Percentiles rank a stretch among this genome's conserved stretches.
These are phyloP conservation scores for Mesembrinibis cayennensis DNA, from an alignment of 2,113 vertebrate genomes.

Conservation along the genomic window DNA sequence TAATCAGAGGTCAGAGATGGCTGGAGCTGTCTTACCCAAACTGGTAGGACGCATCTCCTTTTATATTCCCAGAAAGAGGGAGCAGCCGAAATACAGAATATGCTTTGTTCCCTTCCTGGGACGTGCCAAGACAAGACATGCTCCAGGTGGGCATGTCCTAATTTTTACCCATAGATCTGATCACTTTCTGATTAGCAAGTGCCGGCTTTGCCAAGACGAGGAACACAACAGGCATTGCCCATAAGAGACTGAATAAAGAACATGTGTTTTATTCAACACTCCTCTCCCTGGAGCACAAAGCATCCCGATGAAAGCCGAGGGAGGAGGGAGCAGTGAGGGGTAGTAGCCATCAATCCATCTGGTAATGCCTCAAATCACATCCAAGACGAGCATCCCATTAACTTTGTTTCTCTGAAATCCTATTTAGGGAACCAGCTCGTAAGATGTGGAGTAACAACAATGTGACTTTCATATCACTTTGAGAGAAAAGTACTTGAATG, in stretches of 20 bases:
- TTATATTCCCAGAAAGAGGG: neutral
- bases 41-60: neutral
- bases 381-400: neutral
- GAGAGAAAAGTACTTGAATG: conserved; percentile 15
- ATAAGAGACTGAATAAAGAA: neutral
- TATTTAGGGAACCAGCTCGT: neutral
- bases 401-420: neutral
- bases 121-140: neutral
- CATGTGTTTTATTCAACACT: neutral
- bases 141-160: neutral
- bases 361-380: neutral
- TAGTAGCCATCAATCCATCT: neutral
- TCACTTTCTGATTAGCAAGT: neutral
- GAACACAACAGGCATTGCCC: too few species aligned
- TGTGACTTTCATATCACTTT: conserved; percentile 2
- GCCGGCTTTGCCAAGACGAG: neutral
- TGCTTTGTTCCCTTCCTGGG: neutral
- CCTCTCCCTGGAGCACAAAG: neutral
- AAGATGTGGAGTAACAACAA: neutral
- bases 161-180: neutral
- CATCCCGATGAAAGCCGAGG: neutral
- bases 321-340: neutral
- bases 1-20: neutral
- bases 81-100: neutral
- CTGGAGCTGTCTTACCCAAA: neutral